These are phyloP conservation scores for Heliopora coerulea DNA, from an alignment of 92 coral and sea anemone genomes.

Conservation along the genomic window DNA sequence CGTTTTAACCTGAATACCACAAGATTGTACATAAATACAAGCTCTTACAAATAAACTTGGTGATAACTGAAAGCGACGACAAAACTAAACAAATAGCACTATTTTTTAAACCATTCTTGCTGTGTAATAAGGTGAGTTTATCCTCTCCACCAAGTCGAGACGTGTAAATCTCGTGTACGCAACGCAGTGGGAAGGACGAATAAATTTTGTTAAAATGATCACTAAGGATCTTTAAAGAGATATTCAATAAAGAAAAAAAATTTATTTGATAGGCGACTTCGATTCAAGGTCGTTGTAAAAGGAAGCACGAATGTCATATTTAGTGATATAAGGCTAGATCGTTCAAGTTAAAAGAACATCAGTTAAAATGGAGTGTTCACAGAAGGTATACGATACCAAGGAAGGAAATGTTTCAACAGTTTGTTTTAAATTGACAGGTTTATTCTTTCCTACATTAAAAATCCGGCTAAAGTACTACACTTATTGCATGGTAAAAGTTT, in stretches of 20 bases:
- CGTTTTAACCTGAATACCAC: not conserved
- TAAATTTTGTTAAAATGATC: constrained; percentile 7
- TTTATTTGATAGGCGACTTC: not conserved
- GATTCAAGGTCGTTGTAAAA: not conserved
- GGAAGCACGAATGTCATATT: no score
- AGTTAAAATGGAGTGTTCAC: not conserved
- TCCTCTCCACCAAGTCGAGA: not conserved
- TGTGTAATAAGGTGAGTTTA: no score
- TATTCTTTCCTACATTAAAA: no score
- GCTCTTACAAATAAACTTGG: not conserved
- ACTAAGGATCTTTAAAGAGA: not conserved
- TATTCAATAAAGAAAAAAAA: not conserved
- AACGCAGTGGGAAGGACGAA: not conserved
- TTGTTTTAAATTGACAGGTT: not conserved
- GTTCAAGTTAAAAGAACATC: not conserved
- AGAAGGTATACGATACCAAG: not conserved
- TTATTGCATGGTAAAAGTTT: no score
- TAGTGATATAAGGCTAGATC: no score
- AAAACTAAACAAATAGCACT: no score
- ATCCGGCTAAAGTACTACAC: no score
- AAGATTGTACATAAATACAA: not conserved
- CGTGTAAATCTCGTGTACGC: not conserved
- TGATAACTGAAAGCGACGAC: no score
- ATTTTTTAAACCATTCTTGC: no score
- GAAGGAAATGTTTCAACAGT: not conserved